phyloP scores from a whole-genome alignment of 2,888 invertebrate species.

The Drepana falcataria region DNA sequence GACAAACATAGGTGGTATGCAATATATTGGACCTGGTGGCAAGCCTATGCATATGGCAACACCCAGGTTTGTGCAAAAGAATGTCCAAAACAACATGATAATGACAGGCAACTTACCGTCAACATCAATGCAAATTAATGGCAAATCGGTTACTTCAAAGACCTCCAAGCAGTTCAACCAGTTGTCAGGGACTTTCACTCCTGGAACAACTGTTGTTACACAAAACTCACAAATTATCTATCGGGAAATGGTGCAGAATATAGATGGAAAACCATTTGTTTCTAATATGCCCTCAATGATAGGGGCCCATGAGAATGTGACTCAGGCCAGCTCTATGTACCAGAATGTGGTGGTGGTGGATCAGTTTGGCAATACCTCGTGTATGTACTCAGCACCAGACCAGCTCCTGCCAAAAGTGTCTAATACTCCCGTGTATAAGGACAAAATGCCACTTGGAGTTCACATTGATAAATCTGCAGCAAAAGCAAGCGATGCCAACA shows the following conservation, averaged over 20 bases:
- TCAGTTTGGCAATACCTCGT: slow-evolving; percentile 65
- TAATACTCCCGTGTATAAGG: slow-evolving; percentile 41
- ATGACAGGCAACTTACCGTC: slow-evolving; percentile 53
- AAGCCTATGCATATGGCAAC: slow-evolving; percentile 58
- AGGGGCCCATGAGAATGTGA: slow-evolving; percentile 50
- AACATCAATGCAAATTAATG: slow-evolving; percentile 41
- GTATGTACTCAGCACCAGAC: slow-evolving; percentile 62
- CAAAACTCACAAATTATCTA: slow-evolving; percentile 73
- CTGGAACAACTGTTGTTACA: slow-evolving; percentile 64
- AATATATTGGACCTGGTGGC: slow-evolving; percentile 50
- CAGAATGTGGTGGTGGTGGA: slow-evolving; percentile 74
- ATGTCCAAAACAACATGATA: slow-evolving; percentile 64
- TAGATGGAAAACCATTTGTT: slow-evolving; percentile 65
- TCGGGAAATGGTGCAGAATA: slow-evolving; percentile 68
- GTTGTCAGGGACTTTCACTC: slow-evolving; percentile 50
- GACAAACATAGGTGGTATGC: slow-evolving; percentile 53
- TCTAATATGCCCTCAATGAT: slow-evolving; percentile 58
- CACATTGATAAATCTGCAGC: slow-evolving; percentile 36
- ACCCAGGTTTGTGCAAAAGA: slow-evolving; percentile 66
- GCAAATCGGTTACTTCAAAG: slow-evolving; percentile 41
- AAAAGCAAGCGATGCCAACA: slow-evolving; percentile 44
- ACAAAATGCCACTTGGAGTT: slow-evolving; percentile 27
- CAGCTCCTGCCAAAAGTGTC: slow-evolving; percentile 48
- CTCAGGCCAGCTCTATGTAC: slow-evolving; percentile 62
- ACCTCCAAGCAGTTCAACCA: slow-evolving; percentile 53